Percentiles rank a stretch among this genome's conserved stretches.
phyloP scores from a whole-genome alignment of 1,140 invertebrate genomes.

The Melipona quadrifasciata region DNA sequence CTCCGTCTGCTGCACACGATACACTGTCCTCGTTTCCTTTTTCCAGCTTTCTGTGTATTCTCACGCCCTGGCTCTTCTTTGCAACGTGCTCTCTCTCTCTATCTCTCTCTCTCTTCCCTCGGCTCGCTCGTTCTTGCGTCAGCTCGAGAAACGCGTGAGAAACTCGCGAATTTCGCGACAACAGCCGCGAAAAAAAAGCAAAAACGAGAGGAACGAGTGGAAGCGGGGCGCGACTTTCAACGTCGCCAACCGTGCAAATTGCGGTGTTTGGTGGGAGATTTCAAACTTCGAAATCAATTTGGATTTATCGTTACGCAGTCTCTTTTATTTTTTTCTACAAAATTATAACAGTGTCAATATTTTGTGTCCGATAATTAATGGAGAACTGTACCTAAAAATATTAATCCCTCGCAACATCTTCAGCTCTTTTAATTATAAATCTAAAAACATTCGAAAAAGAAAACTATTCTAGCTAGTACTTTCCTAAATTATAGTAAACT shows the following conservation, averaged over 20 bases:
- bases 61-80: not conserved
- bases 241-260: no score
- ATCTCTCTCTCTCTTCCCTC: no score
- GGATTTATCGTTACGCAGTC: no score
- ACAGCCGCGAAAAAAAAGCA: not conserved
- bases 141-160: not conserved
- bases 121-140: no score
- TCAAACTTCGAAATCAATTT: no score
- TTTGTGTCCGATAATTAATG: no score
- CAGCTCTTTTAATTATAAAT: not conserved
- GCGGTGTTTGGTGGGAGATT: no score
- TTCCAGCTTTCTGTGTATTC: not conserved
- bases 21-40: not conserved
- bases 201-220: not conserved
- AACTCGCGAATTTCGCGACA: not conserved
- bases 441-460: not conserved
- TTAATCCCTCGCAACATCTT: not conserved
- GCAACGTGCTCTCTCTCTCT: not conserved
- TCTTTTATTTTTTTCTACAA: no score
- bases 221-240: no score
- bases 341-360: no score
- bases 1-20: not conserved
- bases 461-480: not conserved
- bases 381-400: no score
- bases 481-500: not conserved